phyloP scores from a whole-genome alignment of 2,113 vertebrate species.

The Butorides virescens region DNA sequence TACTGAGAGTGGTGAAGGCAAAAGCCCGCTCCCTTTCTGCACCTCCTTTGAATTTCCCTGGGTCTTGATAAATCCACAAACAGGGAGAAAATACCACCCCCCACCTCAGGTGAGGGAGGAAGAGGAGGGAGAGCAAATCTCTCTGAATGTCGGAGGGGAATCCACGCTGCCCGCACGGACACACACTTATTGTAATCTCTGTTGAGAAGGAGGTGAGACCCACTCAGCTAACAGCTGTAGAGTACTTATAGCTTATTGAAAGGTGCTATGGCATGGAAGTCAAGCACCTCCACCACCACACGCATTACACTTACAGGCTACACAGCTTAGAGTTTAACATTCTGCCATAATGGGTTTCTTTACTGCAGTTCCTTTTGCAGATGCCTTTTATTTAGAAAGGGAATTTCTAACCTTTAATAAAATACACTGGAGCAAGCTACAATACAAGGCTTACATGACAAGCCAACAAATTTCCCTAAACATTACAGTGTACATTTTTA shows the following conservation, averaged over 20 bases:
- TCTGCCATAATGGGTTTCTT: not conserved
- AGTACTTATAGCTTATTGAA: not conserved
- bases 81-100: not conserved
- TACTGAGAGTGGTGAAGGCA: not conserved
- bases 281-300: not conserved
- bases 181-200: not conserved
- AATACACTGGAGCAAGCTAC: not conserved
- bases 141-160: not conserved
- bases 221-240: not conserved
- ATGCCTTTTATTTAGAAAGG: not conserved
- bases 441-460: not conserved
- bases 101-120: not conserved
- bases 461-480: not conserved
- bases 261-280: not conserved
- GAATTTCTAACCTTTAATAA: not conserved
- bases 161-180: rapidly evolving
- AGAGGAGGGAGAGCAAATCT: not conserved
- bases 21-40: not conserved
- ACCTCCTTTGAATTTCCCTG: not conserved
- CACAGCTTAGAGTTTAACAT: not conserved
- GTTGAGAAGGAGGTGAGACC: not conserved
- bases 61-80: not conserved
- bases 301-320: not conserved
- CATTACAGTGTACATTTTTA: not conserved
- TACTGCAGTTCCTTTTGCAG: not conserved